Base-by-base conservation (phyloP, 2,797 vertebrate genomes). In the Adrianichthys oophorus region DNA sequence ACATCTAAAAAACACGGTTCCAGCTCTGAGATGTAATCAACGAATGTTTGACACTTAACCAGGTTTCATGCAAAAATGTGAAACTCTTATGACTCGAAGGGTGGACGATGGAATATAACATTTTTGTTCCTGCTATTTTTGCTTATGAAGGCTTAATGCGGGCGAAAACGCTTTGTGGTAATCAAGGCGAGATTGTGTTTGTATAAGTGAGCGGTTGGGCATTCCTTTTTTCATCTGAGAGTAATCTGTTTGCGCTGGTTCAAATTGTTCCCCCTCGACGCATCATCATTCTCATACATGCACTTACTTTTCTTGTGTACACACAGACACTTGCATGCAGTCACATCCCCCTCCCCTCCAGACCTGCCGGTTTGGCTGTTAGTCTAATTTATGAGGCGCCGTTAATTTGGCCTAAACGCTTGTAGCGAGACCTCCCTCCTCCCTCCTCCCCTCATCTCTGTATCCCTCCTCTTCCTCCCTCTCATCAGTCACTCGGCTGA, bases 391-490 rank as follows among this genome's bases (percentile, higher is more conserved):
- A 90, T 87, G 89, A 88, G 88, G 85, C 72, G 79, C 86, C 78
- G 84, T 89, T 90, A 87, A 90, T 90, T 90, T 90, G 87, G 86
- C 87, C 84, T 90, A 89, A 90, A 88, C 83, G 85, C 77, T 90
- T 69, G 65, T 84, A 74, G 84, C 70, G 79, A 89, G 87, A 84
- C 86, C 85, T 87, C 84, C 83, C 87, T 86, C 81, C 72, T 82
- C 85, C 66, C 80, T 78, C 82, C 75, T 85, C 83, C 83, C 78
- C 74, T 74, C 84, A 81, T 86, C 78, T 65, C 76, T 68, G 63
- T 72, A 72, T 72, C 74, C 66, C 76, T 79, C 75, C 69, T 73
- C 74, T 57, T 73, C 74, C 67, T 79, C 72, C 50, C 37, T 62
- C 84, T 87, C 89, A 90, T 90, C 87, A 83, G 83, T 90, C 88